A percentile compares a stretch with the other conserved stretches of the same genome.
Evolutionary conservation across 2,797 vertebrate genomes (phyloP).

Genomic region (Limosa lapponica): DNA sequence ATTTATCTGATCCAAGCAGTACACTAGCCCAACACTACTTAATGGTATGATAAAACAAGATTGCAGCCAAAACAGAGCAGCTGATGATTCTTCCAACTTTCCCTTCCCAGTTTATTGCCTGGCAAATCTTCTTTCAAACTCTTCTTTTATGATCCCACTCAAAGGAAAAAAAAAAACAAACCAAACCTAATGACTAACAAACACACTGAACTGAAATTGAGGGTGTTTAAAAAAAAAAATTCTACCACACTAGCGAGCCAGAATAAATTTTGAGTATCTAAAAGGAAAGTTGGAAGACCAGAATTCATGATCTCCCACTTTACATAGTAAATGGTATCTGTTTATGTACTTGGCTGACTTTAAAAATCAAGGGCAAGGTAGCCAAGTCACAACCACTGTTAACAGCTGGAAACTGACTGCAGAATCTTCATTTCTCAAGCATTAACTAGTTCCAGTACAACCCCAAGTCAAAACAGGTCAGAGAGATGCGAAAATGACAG

Average conservation of each 20-base stretch:
- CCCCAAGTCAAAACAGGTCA: background rate
- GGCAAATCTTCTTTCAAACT: slow-evolving; percentile 7
- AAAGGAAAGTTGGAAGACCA: background rate
- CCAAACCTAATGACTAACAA: background rate
- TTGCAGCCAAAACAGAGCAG: slow-evolving; percentile 17
- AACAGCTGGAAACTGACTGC: background rate
- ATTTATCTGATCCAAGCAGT: background rate
- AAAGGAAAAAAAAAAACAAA: background rate
- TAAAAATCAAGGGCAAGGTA: background rate
- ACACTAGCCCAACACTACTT: background rate
- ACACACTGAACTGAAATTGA: background rate
- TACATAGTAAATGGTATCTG: background rate
- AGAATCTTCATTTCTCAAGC: background rate
- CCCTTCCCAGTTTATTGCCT: slow-evolving; percentile 1
- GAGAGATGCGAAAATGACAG: background rate
- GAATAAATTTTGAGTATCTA: background rate
- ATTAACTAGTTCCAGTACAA: background rate
- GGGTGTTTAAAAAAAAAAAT: background rate
- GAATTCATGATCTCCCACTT: background rate
- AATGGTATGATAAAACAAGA: background rate
- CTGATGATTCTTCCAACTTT: slow-evolving; percentile 10
- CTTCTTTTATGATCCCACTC: background rate
- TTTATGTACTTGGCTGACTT: background rate
- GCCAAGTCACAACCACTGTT: background rate
- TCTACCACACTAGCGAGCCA: background rate